phyloP scores from a whole-genome alignment of 2,888 invertebrate genomes.

The Caenorhabditis sinica region DNA sequence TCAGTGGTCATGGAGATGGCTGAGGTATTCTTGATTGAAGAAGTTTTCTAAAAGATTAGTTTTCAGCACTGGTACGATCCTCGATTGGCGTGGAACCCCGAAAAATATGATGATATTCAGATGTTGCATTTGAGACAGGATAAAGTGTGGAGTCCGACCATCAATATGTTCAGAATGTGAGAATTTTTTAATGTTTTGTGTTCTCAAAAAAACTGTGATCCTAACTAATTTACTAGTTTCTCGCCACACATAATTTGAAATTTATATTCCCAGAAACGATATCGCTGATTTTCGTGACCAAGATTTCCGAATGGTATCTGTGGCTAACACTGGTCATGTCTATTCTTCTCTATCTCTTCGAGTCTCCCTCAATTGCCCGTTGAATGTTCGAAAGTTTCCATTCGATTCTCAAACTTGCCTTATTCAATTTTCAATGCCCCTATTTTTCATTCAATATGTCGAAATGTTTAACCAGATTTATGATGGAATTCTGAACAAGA shows the following conservation, averaged over 20 bases:
- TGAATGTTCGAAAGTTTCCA: constrained; percentile 45
- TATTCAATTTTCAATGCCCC: constrained; percentile 36
- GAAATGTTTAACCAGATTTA: constrained; percentile 16
- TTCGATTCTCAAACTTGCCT: constrained; percentile 48
- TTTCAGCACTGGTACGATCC: constrained; percentile 51
- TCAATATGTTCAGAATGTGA: constrained; percentile 39
- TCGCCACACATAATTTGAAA: too few relatives aligned
- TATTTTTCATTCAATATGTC: constrained; percentile 16
- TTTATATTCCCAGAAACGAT: constrained; percentile 48
- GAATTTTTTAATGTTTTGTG: too few relatives aligned
- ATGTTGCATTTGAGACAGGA: constrained; percentile 29
- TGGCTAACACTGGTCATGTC: constrained; percentile 4
- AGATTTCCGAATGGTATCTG: constrained; percentile 10
- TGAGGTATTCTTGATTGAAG: constrained; percentile 35
- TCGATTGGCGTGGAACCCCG: constrained; percentile 33
- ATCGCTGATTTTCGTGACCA: constrained; percentile 42
- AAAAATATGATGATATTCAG: not conserved
- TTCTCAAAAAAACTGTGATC: too few relatives aligned
- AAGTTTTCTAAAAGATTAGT: not conserved
- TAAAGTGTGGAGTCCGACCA: constrained; percentile 32
- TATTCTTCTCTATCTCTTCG: constrained; percentile 17
- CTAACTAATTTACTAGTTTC: too few relatives aligned
- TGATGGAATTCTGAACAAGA: constrained; percentile 27
- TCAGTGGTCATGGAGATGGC: constrained; percentile 44
- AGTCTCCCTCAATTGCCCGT: constrained; percentile 33